Base-by-base conservation (phyloP, 2,888 invertebrate genomes). In the Dendrolimus pini region DNA sequence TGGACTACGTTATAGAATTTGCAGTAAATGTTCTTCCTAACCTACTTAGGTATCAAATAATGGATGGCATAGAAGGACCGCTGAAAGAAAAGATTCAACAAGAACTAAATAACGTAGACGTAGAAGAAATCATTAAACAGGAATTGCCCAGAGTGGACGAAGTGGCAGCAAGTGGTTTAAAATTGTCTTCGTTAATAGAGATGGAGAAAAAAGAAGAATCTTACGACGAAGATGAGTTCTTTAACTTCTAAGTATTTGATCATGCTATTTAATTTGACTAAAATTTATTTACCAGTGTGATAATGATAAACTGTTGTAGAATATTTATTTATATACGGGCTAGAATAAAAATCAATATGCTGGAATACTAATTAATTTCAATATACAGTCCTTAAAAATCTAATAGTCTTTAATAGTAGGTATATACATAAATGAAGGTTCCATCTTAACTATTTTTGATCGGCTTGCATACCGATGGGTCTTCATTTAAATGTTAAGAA, bases 1-100 rank as follows among this genome's bases (percentile, higher is more conserved):
- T 96, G 13, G 97, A 98, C 82, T 97, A 97, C 73, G 75, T 95
- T 0, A 88, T 97, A 61, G 97, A 98, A 83, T 94, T 96, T 60
- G 92, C 91, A 7, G 92, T 97, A 0, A 98, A 97, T 78, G 90
- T 97, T 55, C 73, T 97, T 56, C 97, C 97, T 0, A 97, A 98
- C 90, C 85, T 97, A 55, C 85, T 98, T 61, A 92, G 97, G 58
- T 96, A 96, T 76, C 96, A 97, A 83, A 96, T 97, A 61, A 95
- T 96, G 93, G 95, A 96, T 72, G 96, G 96, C 0, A 77, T 97
- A 53, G 96, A 97, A 82, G 93, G 93, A 52, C 96, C 96, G 0
- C 82, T 96, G 3, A 95, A 93, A 74, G 92, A 93, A 66, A 93
- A 94, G 61, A 88, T 96, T 6, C 95, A 96, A 74, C 93, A 94